phyloP scores from a whole-genome alignment of 2,888 invertebrate species.

The Sinopyrophorus schimmeli region DNA sequence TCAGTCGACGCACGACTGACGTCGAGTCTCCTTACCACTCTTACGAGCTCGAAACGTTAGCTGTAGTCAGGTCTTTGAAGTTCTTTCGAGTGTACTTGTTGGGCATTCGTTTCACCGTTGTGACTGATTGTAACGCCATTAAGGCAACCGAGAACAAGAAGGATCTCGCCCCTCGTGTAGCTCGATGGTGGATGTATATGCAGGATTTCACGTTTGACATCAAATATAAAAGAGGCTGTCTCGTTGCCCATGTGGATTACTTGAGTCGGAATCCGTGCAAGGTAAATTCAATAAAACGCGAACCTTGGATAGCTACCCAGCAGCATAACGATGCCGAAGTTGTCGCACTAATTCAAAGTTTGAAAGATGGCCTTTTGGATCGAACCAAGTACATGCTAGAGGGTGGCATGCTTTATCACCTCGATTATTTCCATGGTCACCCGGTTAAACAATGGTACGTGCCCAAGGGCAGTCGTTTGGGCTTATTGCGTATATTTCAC shows the following conservation, averaged over 20 bases:
- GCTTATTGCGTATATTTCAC: too few relatives aligned
- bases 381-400: too few relatives aligned
- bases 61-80: background rate
- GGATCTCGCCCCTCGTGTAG: slow-evolving; percentile 39
- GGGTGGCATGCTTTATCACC: too few relatives aligned
- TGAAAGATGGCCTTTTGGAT: too few relatives aligned
- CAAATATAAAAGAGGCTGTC: slow-evolving; percentile 37
- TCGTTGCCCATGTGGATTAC: slow-evolving; percentile 43
- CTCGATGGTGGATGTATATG: slow-evolving; percentile 42
- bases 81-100: background rate
- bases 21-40: background rate
- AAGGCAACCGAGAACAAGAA: slow-evolving; percentile 31
- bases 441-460: too few relatives aligned
- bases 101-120: slow-evolving; percentile 7
- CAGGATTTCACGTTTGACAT: slow-evolving; percentile 43
- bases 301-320: slow-evolving; percentile 7
- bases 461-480: too few relatives aligned
- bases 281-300: background rate
- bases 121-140: slow-evolving; percentile 38
- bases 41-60: slow-evolving; percentile 5
- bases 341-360: too few relatives aligned
- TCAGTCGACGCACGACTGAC: background rate
- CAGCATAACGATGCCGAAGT: slow-evolving; percentile 3
- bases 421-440: too few relatives aligned
- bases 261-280: slow-evolving; percentile 31